Conservation (phyloP, 2,888 invertebrate species). For the Lithosia quadra region DNA sequence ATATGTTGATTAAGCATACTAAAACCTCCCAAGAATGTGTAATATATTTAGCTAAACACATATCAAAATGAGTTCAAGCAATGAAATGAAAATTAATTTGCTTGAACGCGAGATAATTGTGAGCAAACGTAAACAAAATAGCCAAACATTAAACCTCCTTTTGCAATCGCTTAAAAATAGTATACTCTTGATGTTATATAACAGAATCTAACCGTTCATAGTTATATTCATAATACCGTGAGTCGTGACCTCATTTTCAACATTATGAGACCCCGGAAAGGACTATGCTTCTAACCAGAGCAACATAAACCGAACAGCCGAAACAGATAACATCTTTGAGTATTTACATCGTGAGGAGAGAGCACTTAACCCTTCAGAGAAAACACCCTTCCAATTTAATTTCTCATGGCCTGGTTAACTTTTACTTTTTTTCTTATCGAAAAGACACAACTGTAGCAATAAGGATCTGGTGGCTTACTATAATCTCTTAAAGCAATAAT, state of each 20-base stretch:
- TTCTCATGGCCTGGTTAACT: conserved; percentile 42
- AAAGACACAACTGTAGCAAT: conserved; percentile 11
- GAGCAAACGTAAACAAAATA: too few relatives aligned
- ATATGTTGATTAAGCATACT: too few relatives aligned
- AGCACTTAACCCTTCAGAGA: conserved; percentile 47
- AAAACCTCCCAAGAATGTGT: too few relatives aligned
- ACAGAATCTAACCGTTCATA: not conserved
- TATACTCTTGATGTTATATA: too few relatives aligned
- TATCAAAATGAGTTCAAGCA: too few relatives aligned
- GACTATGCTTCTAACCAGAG: not conserved
- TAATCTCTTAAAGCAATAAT: too few relatives aligned
- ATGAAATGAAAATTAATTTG: too few relatives aligned
- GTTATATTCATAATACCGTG: not conserved
- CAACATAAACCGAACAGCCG: conserved; percentile 10
- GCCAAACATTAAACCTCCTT: too few relatives aligned
- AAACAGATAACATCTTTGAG: conserved; percentile 32
- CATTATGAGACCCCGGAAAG: conserved; percentile 8
- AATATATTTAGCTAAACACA: too few relatives aligned
- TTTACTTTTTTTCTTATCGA: conserved; percentile 21
- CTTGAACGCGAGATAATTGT: too few relatives aligned
- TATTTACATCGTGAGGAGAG: conserved; percentile 26
- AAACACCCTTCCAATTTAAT: conserved; percentile 58
- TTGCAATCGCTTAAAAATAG: too few relatives aligned
- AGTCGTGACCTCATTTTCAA: not conserved
- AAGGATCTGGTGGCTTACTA: not conserved